Conservation (phyloP, 2,113 vertebrate genomes). For the Ammodytes dubius region DNA sequence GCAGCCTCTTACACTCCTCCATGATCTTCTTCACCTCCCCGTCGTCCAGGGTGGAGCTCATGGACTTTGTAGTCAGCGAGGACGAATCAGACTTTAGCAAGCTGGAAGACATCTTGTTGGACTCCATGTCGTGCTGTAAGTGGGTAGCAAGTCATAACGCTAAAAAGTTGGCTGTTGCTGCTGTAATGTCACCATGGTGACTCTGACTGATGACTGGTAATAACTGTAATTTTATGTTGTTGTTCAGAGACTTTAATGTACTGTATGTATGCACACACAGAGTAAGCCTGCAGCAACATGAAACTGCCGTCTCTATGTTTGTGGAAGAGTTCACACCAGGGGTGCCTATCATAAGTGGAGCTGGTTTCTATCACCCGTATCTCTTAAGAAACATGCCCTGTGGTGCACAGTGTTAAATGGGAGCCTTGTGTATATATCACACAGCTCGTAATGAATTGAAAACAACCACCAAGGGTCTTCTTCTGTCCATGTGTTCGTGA, state of each 20-base stretch:
- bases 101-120: constrained; percentile 94
- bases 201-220: constrained; percentile 25
- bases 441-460: constrained; percentile 61
- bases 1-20: constrained; percentile 97
- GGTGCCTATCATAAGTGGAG: constrained; percentile 58
- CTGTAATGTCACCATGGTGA: constrained; percentile 43
- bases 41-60: constrained; percentile 93
- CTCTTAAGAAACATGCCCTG: constrained; percentile 31
- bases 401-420: constrained; percentile 50
- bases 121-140: constrained; percentile 94
- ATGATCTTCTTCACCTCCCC: constrained; percentile 95
- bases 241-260: constrained; percentile 1
- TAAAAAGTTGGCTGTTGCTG: constrained; percentile 25
- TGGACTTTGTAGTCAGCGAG: constrained; percentile 88
- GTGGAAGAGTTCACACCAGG: constrained; percentile 48
- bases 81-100: constrained; percentile 94
- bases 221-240: constrained; percentile 5
- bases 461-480: constrained; percentile 48
- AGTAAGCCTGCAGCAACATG: constrained; percentile 11
- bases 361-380: constrained; percentile 64
- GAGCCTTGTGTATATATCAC: constrained; percentile 35
- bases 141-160: constrained; percentile 34
- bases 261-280: neutral
- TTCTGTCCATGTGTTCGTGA: constrained; percentile 39
- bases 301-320: constrained; percentile 9